phyloP scores from a whole-genome alignment of 2,797 vertebrate species.

The Coreius guichenoti region DNA sequence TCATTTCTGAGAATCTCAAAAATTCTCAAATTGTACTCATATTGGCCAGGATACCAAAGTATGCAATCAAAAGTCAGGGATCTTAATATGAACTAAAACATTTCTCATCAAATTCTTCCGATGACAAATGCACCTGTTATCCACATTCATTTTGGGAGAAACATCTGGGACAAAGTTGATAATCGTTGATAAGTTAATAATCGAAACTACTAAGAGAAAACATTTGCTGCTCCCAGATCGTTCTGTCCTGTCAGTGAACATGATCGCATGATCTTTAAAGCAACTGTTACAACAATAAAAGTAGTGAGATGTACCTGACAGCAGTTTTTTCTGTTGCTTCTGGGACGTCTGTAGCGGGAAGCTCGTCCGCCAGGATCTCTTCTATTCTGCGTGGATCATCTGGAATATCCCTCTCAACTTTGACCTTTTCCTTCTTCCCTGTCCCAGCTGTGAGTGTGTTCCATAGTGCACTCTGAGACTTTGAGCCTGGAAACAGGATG shows the following conservation, averaged over 20 bases:
- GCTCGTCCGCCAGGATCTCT: constrained; percentile 91
- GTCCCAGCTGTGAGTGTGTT: constrained; percentile 87
- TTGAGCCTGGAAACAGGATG: constrained; percentile 81
- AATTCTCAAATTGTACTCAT: background rate
- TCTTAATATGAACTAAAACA: background rate
- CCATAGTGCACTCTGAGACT: constrained; percentile 93
- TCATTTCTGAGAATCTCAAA: background rate
- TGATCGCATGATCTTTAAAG: background rate
- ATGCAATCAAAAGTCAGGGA: background rate
- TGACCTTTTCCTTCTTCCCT: constrained; percentile 86
- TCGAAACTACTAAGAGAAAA: background rate
- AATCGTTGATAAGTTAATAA: background rate
- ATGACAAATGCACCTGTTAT: background rate
- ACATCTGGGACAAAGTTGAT: background rate
- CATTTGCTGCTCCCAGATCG: background rate
- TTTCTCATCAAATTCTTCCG: background rate
- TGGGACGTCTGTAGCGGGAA: constrained; percentile 85
- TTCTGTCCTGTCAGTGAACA: background rate
- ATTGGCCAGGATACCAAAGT: background rate
- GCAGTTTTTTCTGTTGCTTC: constrained; percentile 92
- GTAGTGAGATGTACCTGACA: constrained; percentile 75
- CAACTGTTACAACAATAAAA: background rate
- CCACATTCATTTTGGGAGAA: background rate
- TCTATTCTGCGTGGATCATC: constrained; percentile 85
- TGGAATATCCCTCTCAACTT: constrained; percentile 73